Base-by-base conservation (phyloP, 1,140 invertebrate genomes). In the Tetranychus cinnabarinus region DNA sequence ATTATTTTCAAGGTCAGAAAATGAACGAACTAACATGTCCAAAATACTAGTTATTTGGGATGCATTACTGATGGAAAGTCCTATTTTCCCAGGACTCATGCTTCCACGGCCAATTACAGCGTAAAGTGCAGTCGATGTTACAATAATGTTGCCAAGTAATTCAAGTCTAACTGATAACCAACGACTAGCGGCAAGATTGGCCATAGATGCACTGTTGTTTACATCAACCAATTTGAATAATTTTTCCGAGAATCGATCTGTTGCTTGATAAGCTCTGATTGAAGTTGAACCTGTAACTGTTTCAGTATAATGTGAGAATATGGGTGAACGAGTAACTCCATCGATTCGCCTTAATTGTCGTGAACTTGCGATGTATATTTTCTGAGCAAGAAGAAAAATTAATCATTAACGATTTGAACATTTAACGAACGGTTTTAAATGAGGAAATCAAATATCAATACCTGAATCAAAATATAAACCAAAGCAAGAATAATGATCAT, bases 401-500 rank as follows among this genome's bases (percentile, higher is more conserved):
- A 39, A 57, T 23, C 31, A 2, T 15, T 10, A 57, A 1, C 0
- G 36, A 35, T 6, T 0, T 36, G 37, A 37, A 23, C 12, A 35
- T 23, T 3, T 36, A 23, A 12, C n/a, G 4, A 23, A 10, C 23
- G 2, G 23, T 23, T 23, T 23, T 23, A 23, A 23, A 23, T 23
- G 23, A 23, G 23, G 23, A 23, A 23, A 23, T 23, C 23, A 23
- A 47, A 13, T 33, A 3, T 62, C 56, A 58, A 65, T 70, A 77
- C 79, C 75, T 95, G 90, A 61, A 95, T 77, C 74, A 82, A 84
- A 69, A 86, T 82, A 73, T 93, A 95, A 31, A 91, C 72, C 1
- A 86, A 80, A 6, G 81, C 73, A 61, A 96, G 75, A 3, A 88
- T 85, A 31, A 86, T 71, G 13, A 93, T 70, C 10, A 90, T 70